Base-by-base conservation (phyloP, 2,113 vertebrate species). In the Gobiocypris rarus region DNA sequence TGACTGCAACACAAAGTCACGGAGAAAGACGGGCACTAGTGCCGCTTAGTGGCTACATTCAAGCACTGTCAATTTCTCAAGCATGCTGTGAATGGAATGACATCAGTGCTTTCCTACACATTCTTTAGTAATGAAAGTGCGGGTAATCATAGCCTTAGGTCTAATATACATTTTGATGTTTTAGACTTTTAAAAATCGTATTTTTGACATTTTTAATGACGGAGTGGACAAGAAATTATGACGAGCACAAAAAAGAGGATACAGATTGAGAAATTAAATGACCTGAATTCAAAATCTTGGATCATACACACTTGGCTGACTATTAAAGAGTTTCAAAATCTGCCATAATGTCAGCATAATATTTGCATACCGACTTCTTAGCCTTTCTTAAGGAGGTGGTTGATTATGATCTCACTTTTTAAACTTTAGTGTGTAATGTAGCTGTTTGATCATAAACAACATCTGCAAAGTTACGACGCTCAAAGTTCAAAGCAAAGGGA, bases 21-120 rank as follows among this genome's bases (percentile, higher is more conserved):
- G 17, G 26, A 84, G 22, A 15, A 28, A 59, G 50, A 38, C 13
- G 11, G 7, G 65, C 65, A 70, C 80, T 45, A 67, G 43, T 63
- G 78, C 78, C 78, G 15, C 61, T 65, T 14, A 80, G 78, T 80
- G 78, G 78, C 13, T 24, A 13, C 41, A 67, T 22, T 80, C 24
- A 50, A 31, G 43, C 43, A 65, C 59, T 80, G 41, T 50, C 59
- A 63, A 19, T 17, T 75, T 75, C 24, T 19, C 26, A 75, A 52
- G 14, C 24, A 50, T 43, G 19, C 43, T 80, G 43, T 59, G 54
- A 41, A 34, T 58, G 75, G 10, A 77, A 77, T 77, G 75, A 77
- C 75, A 77, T 59, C 31, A 59, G 22, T n/a, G 10, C 54, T 31
- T 56, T 56, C 50, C 17, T 10, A 38, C 65, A 69, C 3, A 45